Evolutionary conservation across 2,888 invertebrate genomes (phyloP).

Genomic region (Microplitis deprimator): DNA sequence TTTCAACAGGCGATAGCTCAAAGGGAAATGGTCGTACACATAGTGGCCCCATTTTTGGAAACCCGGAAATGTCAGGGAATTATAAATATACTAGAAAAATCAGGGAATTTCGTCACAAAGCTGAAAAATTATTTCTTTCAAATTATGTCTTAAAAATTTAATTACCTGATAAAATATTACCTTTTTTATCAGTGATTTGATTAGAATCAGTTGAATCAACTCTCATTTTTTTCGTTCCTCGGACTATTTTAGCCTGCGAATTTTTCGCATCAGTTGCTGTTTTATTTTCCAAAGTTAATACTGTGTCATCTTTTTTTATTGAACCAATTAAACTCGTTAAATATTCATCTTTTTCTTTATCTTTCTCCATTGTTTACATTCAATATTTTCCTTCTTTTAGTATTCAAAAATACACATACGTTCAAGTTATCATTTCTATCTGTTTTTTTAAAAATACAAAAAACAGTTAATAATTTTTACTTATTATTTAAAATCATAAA

Average conservation of each 20-base stretch:
- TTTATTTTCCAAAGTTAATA: slow-evolving; percentile 40
- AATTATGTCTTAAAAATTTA: too few relatives aligned
- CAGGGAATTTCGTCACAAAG: too few relatives aligned
- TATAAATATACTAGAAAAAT: too few relatives aligned
- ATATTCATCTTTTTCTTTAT: slow-evolving; percentile 16
- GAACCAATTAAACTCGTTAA: not conserved
- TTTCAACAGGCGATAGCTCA: too few relatives aligned
- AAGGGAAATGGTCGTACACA: too few relatives aligned
- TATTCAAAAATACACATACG: not conserved
- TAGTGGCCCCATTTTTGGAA: too few relatives aligned
- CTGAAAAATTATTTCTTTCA: too few relatives aligned
- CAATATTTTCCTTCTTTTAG: not conserved
- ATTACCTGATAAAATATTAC: too few relatives aligned
- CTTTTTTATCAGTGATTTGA: slow-evolving; percentile 63
- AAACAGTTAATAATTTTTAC: not conserved
- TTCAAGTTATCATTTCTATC: not conserved
- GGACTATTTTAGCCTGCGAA: slow-evolving; percentile 59
- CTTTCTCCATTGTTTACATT: slow-evolving; percentile 26
- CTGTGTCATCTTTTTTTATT: slow-evolving; percentile 45
- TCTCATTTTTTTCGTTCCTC: slow-evolving; percentile 65
- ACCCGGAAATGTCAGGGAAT: too few relatives aligned
- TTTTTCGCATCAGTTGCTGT: slow-evolving; percentile 48
- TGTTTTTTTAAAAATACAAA: not conserved
- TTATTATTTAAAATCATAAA: too few relatives aligned
- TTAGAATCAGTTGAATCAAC: slow-evolving; percentile 58